A percentile compares a stretch with the other conserved stretches of the same genome.
These are phyloP conservation scores for Ectemnius lituratus DNA, from an alignment of 2,888 invertebrate genomes.

Conservation along the genomic window DNA sequence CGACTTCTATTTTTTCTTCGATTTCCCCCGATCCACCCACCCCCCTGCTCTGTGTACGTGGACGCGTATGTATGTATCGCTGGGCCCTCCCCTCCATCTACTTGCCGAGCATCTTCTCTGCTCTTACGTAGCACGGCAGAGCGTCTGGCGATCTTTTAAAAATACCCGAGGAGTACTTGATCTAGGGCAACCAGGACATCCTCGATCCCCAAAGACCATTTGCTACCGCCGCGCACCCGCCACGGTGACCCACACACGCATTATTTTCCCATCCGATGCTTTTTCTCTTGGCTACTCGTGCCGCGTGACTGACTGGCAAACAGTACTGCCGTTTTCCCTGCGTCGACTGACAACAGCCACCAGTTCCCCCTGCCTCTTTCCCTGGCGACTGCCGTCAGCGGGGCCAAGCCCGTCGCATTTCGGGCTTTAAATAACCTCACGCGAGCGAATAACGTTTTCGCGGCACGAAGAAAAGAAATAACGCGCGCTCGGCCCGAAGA, in stretches of 20 bases:
- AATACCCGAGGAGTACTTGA: slow-evolving; percentile 72
- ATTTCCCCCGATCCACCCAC: slow-evolving; percentile 45
- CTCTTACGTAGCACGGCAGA: slow-evolving; percentile 50
- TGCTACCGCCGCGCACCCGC: too few species aligned
- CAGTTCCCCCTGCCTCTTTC: too few species aligned
- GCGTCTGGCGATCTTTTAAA: slow-evolving; percentile 68
- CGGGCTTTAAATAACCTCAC: slow-evolving; percentile 38
- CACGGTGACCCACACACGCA: too few species aligned
- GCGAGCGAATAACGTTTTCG: slow-evolving; percentile 23
- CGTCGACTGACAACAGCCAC: too few species aligned
- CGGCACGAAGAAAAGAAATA: not conserved
- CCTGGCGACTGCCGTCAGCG: too few species aligned
- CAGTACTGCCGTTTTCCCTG: too few species aligned
- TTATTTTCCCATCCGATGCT: too few species aligned
- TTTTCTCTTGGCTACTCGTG: too few species aligned
- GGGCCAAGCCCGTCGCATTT: slow-evolving; percentile 10
- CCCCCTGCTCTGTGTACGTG: not conserved
- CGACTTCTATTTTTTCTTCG: slow-evolving; percentile 56
- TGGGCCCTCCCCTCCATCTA: not conserved
- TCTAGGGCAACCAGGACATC: slow-evolving; percentile 75
- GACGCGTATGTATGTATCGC: slow-evolving; percentile 1
- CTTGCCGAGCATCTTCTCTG: too few species aligned
- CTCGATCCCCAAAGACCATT: slow-evolving; percentile 50
- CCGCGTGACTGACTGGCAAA: too few species aligned
- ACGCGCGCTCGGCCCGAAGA: too few species aligned